phyloP scores from a whole-genome alignment of 2,888 invertebrate species.

The Ochlodes sylvanus region DNA sequence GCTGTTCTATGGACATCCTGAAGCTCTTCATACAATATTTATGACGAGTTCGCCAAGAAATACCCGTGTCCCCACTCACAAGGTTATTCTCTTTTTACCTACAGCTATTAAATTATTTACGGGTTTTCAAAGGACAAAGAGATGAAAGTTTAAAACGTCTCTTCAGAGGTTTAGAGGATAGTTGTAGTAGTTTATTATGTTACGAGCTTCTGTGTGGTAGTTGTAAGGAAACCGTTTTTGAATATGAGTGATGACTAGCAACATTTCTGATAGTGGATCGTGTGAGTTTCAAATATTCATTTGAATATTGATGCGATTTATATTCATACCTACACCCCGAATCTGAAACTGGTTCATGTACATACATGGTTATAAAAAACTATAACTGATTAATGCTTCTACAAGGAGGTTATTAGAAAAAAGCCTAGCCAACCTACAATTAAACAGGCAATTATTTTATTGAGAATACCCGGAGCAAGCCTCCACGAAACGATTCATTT shows the following conservation, averaged over 20 bases:
- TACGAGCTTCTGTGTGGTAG: too few species aligned
- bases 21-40: slow-evolving; percentile 80
- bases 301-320: too few species aligned
- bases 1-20: slow-evolving; percentile 73
- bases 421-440: slow-evolving; percentile 51
- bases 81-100: slow-evolving; percentile 47
- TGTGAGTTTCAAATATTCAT: too few species aligned
- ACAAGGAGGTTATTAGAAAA: too few species aligned
- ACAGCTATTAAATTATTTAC: slow-evolving; percentile 53
- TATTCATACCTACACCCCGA: too few species aligned
- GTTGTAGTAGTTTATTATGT: slow-evolving; percentile 21
- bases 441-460: slow-evolving; percentile 54
- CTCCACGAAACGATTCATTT: slow-evolving; percentile 62
- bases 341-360: too few species aligned
- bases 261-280: neutral
- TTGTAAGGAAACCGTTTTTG: too few species aligned
- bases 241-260: too few species aligned
- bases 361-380: slow-evolving; percentile 3
- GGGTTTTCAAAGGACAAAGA: slow-evolving; percentile 45
- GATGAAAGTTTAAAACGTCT: slow-evolving; percentile 35
- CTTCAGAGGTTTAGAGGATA: slow-evolving; percentile 17
- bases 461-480: slow-evolving; percentile 58
- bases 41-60: slow-evolving; percentile 53
- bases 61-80: slow-evolving; percentile 38
- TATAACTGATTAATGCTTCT: neutral